Percentiles rank a stretch among this genome's conserved stretches.
Conservation (phyloP, 2,113 vertebrate species). For the Poecilia latipinna region DNA sequence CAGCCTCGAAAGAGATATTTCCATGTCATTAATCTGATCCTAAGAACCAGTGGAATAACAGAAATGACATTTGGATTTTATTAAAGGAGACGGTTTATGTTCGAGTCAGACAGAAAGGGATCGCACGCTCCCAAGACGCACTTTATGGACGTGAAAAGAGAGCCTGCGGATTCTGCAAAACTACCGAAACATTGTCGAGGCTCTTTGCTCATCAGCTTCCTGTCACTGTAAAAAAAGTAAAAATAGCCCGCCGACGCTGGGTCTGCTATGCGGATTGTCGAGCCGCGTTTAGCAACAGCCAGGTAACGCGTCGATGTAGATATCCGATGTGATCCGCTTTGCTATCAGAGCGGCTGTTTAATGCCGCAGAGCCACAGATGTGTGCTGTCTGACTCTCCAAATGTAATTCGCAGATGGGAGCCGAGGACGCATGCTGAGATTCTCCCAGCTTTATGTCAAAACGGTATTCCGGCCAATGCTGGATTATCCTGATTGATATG, state of each 20-base stretch:
- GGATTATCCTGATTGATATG: conserved; percentile 71
- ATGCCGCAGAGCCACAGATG: conserved; percentile 20
- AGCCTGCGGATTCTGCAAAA: conserved; percentile 35
- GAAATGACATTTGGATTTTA: conserved; percentile 60
- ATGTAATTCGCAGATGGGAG: conserved; percentile 57
- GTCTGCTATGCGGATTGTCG: conserved; percentile 29
- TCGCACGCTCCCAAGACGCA: conserved; percentile 25
- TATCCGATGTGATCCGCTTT: conserved; percentile 10
- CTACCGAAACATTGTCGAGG: conserved; percentile 52
- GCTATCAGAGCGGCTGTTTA: conserved; percentile 15
- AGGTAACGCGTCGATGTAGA: background rate
- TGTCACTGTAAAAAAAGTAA: conserved; percentile 1
- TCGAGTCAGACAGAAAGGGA: conserved; percentile 53
- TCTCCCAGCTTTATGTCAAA: conserved; percentile 41
- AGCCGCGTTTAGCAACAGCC: conserved; percentile 8
- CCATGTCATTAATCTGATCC: conserved; percentile 50
- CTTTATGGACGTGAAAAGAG: conserved; percentile 56
- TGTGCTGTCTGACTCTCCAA: conserved; percentile 34
- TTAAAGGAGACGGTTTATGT: conserved; percentile 36
- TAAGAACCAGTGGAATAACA: conserved; percentile 50
- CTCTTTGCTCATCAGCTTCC: conserved; percentile 23
- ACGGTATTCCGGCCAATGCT: conserved; percentile 46
- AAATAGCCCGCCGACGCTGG: conserved; percentile 18
- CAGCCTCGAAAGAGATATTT: conserved; percentile 29
- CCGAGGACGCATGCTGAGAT: conserved; percentile 56